Conservation (phyloP, 2,888 invertebrate species). For the Athalia rosae region DNA sequence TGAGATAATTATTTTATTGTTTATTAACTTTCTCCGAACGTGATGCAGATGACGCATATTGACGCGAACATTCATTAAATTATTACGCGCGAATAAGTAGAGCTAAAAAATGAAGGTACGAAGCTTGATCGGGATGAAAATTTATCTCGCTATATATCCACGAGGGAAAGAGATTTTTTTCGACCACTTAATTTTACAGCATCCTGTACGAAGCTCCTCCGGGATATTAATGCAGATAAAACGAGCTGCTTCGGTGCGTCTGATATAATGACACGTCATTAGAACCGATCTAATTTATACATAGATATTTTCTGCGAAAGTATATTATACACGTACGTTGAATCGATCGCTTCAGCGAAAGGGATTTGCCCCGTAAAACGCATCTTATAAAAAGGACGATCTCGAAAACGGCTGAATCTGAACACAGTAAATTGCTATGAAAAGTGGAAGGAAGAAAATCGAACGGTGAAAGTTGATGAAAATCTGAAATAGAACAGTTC, state of each 20-base stretch:
- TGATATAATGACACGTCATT: constrained; percentile 11
- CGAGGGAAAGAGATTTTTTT: too few species aligned
- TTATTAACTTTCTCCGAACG: constrained; percentile 23
- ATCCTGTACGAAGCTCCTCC: too few species aligned
- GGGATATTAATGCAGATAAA: too few species aligned
- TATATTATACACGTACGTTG: neutral
- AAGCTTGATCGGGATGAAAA: too few species aligned
- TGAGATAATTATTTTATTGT: constrained; percentile 3
- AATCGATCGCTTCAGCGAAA: constrained; percentile 18
- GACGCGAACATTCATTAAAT: neutral
- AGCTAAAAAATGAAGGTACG: too few species aligned
- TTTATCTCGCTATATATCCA: too few species aligned
- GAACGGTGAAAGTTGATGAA: constrained; percentile 23
- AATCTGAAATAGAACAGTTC: neutral
- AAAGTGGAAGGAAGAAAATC: neutral
- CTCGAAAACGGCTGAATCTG: neutral
- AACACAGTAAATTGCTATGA: constrained; percentile 6
- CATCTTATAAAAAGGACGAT: constrained; percentile 2
- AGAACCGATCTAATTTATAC: neutral
- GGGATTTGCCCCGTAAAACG: neutral
- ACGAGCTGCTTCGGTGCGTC: too few species aligned
- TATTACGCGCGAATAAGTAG: too few species aligned
- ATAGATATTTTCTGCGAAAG: constrained; percentile 13
- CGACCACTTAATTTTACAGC: too few species aligned
- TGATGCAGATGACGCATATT: neutral